Percentiles rank a stretch among this genome's conserved stretches.
These are phyloP conservation scores for Rhopilema esculentum DNA, from an alignment of 30 jellyfish, hydroid and myxozoan species.

Conservation along the genomic window DNA sequence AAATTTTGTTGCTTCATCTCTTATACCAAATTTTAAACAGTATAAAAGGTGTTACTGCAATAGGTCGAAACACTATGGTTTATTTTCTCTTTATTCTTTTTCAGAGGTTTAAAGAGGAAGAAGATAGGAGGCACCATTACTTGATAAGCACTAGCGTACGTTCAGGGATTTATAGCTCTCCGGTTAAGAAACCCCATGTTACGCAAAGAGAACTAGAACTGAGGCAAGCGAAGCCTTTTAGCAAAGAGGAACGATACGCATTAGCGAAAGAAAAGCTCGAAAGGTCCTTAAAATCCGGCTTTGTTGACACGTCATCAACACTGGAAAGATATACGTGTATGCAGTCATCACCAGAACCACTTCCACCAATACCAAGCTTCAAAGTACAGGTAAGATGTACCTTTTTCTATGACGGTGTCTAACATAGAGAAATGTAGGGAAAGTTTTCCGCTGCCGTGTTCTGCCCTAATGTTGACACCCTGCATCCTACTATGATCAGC, in stretches of 20 bases:
- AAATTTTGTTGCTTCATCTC: no score
- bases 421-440: no score
- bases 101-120: conserved; percentile 45
- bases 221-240: conserved; percentile 74
- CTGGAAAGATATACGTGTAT: not conserved
- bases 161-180: conserved; percentile 83
- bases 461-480: no score
- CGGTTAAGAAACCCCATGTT: conserved; percentile 37
- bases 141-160: conserved; percentile 80
- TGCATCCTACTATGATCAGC: no score
- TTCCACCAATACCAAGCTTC: conserved; percentile 64
- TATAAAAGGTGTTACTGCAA: no score
- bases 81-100: not conserved
- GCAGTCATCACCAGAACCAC: conserved; percentile 26
- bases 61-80: no score
- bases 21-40: no score
- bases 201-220: conserved; percentile 67
- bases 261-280: conserved; percentile 51
- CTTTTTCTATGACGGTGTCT: no score
- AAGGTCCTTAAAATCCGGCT: conserved; percentile 51
- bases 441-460: no score
- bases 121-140: conserved; percentile 76
- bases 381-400: conserved; percentile 68
- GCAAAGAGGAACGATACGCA: conserved; percentile 63
- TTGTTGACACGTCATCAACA: conserved; percentile 61